These are phyloP conservation scores for Micrasema longulum DNA, from an alignment of 1,140 invertebrate genomes.

Conservation along the genomic window DNA sequence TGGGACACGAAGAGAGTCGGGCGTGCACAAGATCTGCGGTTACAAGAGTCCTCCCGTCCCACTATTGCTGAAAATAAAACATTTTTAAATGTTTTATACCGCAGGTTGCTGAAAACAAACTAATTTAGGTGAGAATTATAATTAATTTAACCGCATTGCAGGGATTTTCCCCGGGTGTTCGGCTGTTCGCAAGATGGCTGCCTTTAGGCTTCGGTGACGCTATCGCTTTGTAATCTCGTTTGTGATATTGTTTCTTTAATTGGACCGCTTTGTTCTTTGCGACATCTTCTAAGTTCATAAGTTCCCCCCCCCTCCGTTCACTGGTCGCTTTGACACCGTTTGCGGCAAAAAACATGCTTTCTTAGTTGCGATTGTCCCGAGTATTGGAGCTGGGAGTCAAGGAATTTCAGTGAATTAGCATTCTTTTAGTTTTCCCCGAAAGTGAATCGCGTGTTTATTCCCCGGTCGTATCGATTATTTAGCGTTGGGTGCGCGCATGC, in stretches of 20 bases:
- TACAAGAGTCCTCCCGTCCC: slow-evolving; percentile 31
- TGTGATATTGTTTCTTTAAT: not conserved
- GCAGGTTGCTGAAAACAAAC: slow-evolving; percentile 31
- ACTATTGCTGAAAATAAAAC: not conserved
- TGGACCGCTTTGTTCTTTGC: not conserved
- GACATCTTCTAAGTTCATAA: not conserved
- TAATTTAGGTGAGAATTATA: slow-evolving; percentile 35
- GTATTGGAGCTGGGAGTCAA: not conserved
- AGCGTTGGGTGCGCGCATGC: not conserved
- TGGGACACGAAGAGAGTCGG: slow-evolving; percentile 26
- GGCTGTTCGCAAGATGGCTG: slow-evolving; percentile 12
- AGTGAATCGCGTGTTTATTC: not conserved
- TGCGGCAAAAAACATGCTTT: not conserved
- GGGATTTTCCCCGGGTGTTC: not conserved
- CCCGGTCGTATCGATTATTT: not conserved
- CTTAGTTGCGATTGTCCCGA: not conserved
- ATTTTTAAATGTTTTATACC: slow-evolving; percentile 44
- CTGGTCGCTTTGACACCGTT: not conserved
- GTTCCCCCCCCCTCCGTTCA: too few relatives aligned
- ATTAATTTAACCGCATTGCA: not conserved
- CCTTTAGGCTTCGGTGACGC: slow-evolving; percentile 30
- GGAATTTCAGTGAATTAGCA: not conserved
- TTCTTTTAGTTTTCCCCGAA: not conserved
- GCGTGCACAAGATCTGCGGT: slow-evolving; percentile 36
- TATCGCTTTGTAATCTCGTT: not conserved